Conservation (phyloP, 2,113 vertebrate genomes). For the Hippocampus abdominalis region DNA sequence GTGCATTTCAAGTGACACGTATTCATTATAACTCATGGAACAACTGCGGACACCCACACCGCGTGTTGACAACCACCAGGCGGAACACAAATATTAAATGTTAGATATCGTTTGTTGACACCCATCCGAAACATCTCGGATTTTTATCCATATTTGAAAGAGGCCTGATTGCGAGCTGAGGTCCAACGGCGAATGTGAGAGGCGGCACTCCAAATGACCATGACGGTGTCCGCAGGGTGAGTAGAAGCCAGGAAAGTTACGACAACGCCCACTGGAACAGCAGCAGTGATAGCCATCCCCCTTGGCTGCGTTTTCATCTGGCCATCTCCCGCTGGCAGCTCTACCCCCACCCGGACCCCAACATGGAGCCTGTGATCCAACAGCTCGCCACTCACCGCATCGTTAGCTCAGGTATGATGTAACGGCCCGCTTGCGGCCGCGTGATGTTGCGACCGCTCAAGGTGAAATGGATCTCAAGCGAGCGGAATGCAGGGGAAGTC, state of each 20-base stretch:
- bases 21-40: too few relatives aligned
- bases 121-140: too few relatives aligned
- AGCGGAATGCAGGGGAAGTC: background rate
- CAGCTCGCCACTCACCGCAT: constrained; percentile 70
- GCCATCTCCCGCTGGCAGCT: constrained; percentile 79
- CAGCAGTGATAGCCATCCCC: constrained; percentile 59
- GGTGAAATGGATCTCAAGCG: background rate
- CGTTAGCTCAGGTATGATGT: constrained; percentile 66
- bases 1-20: background rate
- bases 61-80: too few relatives aligned
- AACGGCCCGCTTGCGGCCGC: background rate
- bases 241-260: constrained; percentile 61
- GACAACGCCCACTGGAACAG: constrained; percentile 65
- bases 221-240: constrained; percentile 63
- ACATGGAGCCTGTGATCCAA: constrained; percentile 51
- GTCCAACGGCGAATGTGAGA: too few relatives aligned
- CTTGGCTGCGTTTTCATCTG: constrained; percentile 77
- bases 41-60: too few relatives aligned
- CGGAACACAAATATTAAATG: too few relatives aligned
- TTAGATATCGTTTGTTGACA: too few relatives aligned
- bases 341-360: constrained; percentile 68
- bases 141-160: too few relatives aligned
- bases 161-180: too few relatives aligned
- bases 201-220: background rate
- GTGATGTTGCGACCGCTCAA: background rate